phyloP scores from a whole-genome alignment of 2,113 vertebrate genomes.

The Pelusios castaneus region DNA sequence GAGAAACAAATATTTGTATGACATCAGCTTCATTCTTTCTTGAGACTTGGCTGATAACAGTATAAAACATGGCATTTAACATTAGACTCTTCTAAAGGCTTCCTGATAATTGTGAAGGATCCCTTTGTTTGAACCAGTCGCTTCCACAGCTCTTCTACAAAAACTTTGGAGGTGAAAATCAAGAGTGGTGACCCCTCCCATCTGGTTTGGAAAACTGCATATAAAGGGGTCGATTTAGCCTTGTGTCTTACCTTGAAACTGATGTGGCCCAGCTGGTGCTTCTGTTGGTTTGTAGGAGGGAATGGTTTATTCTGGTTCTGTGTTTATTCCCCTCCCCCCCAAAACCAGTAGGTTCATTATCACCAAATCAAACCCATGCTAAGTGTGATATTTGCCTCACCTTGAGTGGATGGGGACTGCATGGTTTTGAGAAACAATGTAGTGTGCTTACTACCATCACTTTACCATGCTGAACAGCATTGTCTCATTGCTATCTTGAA shows the following conservation, averaged over 20 bases:
- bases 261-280: background rate
- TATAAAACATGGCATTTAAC: constrained; percentile 59
- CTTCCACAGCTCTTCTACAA: constrained; percentile 31
- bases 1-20: constrained; percentile 33
- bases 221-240: background rate
- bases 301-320: background rate
- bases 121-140: constrained; percentile 49
- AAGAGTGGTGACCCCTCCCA: background rate
- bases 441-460: background rate
- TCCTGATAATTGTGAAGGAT: constrained; percentile 47
- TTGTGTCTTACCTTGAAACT: background rate
- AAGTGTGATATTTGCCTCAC: background rate
- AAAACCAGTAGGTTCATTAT: background rate
- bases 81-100: constrained; percentile 53
- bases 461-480: background rate
- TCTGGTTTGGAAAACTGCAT: background rate
- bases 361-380: background rate
- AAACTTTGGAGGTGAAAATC: constrained; percentile 12
- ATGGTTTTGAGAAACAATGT: background rate
- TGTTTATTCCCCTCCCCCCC: background rate
- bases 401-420: background rate
- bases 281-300: background rate
- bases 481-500: background rate
- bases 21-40: constrained; percentile 51
- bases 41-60: constrained; percentile 43